phyloP scores from a whole-genome alignment of 92 coral and sea anemone species.

The Plumapathes pennacea region DNA sequence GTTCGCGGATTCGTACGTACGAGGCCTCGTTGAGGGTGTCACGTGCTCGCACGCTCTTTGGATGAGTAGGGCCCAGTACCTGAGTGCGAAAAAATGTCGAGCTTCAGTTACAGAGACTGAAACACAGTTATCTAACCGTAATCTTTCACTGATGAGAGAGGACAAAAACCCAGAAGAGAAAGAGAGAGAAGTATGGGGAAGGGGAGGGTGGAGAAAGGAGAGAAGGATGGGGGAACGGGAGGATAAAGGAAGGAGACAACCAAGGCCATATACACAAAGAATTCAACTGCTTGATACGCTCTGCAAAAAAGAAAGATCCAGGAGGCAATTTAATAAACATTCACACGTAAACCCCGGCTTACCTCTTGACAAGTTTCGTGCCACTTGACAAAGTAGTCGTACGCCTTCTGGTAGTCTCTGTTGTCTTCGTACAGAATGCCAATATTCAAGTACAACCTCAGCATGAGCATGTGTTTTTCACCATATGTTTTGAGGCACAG shows the following conservation, averaged over 20 bases:
- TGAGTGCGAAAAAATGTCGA: too few relatives aligned
- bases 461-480: constrained; percentile 91
- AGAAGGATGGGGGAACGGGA: too few relatives aligned
- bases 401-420: constrained; percentile 85
- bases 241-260: too few relatives aligned
- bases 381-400: constrained; percentile 96
- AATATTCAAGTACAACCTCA: constrained; percentile 85
- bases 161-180: too few relatives aligned
- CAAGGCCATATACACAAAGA: too few relatives aligned
- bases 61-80: constrained; percentile 97
- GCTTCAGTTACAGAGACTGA: too few relatives aligned
- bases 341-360: constrained; percentile 4
- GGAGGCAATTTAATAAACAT: too few relatives aligned
- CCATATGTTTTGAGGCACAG: constrained; percentile 93
- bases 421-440: constrained; percentile 97
- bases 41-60: constrained; percentile 82
- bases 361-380: constrained; percentile 94
- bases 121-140: too few relatives aligned
- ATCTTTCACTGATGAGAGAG: too few relatives aligned
- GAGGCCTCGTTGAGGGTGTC: constrained; percentile 86
- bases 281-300: too few relatives aligned
- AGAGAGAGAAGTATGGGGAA: too few relatives aligned
- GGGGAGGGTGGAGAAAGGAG: not conserved
- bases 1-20: constrained; percentile 73
- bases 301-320: too few relatives aligned